These are phyloP conservation scores for Drosophila maculinotata DNA, from an alignment of 2,888 invertebrate genomes.

Conservation along the genomic window DNA sequence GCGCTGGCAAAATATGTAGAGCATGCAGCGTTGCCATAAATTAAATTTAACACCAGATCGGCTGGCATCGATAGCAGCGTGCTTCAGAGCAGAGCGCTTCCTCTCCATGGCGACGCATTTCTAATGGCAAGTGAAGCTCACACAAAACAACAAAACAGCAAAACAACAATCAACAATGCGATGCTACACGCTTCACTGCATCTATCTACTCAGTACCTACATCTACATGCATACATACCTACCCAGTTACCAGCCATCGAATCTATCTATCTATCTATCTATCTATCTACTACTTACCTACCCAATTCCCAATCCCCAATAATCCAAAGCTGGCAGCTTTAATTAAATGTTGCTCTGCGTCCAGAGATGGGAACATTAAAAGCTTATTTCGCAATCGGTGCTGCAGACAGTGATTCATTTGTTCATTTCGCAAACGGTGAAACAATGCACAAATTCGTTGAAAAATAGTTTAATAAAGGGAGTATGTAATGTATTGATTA, in stretches of 20 bases:
- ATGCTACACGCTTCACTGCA: conserved; percentile 75
- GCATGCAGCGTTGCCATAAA: conserved; percentile 79
- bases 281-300: conserved; percentile 23
- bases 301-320: conserved; percentile 21
- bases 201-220: conserved; percentile 15
- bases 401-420: conserved; percentile 14
- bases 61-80: conserved; percentile 60
- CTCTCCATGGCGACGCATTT: conserved; percentile 56
- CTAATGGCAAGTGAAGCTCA: conserved; percentile 76
- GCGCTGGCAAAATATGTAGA: conserved; percentile 73
- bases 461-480: not conserved
- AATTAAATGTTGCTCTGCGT: conserved; percentile 36
- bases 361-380: conserved; percentile 12
- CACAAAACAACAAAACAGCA: conserved; percentile 49
- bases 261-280: conserved; percentile 28
- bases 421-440: conserved; percentile 14
- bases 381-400: conserved; percentile 30
- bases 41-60: conserved; percentile 81
- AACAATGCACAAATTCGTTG: conserved; percentile 3
- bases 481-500: not conserved
- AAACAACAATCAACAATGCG: conserved; percentile 56
- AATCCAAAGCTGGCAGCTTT: conserved; percentile 46
- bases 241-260: conserved; percentile 4
- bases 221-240: not conserved
- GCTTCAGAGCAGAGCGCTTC: conserved; percentile 19